Percentiles rank a stretch among this genome's conserved stretches.
Conservation (phyloP, 2,888 invertebrate genomes). For the Pteria penguin region DNA sequence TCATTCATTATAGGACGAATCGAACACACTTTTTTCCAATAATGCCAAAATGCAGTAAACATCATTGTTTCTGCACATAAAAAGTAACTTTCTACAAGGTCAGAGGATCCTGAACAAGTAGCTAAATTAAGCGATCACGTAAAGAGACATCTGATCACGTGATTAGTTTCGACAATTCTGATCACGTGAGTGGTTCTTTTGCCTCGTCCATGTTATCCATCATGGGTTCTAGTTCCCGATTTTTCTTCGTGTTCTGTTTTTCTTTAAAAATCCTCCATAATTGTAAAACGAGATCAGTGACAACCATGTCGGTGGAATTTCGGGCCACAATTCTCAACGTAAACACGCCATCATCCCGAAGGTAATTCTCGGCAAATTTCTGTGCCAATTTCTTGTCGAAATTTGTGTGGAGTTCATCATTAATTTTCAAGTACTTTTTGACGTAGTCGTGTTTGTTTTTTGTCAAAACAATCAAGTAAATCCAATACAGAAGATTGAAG, state of each 20-base stretch:
- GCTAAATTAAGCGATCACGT: too few species aligned
- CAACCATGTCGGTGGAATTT: conserved; percentile 72
- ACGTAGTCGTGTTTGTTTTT: conserved; percentile 62
- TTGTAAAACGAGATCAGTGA: conserved; percentile 64
- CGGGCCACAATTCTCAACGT: conserved; percentile 65
- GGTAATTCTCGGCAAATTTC: conserved; percentile 69
- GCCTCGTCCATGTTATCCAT: conserved; percentile 28
- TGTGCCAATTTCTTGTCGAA: conserved; percentile 65
- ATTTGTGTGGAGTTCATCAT: conserved; percentile 63
- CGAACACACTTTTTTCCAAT: too few species aligned
- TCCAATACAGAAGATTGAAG: conserved; percentile 64
- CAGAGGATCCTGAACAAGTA: too few species aligned
- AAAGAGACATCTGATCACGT: too few species aligned
- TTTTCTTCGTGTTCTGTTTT: conserved; percentile 54
- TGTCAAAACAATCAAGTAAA: conserved; percentile 61
- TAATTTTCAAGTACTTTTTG: conserved; percentile 69
- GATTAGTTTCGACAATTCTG: too few species aligned
- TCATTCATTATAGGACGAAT: too few species aligned
- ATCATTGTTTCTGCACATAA: too few species aligned
- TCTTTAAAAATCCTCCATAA: conserved; percentile 69
- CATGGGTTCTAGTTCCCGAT: conserved; percentile 39
- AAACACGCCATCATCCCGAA: conserved; percentile 73
- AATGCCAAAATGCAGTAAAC: too few species aligned
- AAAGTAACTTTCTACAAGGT: too few species aligned
- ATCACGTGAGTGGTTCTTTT: conserved; percentile 32